Evolutionary conservation across 2,888 invertebrate species (phyloP), one percentile per base, ranked within the genome.

Genomic region (Aspidiotus rigidus): DNA sequence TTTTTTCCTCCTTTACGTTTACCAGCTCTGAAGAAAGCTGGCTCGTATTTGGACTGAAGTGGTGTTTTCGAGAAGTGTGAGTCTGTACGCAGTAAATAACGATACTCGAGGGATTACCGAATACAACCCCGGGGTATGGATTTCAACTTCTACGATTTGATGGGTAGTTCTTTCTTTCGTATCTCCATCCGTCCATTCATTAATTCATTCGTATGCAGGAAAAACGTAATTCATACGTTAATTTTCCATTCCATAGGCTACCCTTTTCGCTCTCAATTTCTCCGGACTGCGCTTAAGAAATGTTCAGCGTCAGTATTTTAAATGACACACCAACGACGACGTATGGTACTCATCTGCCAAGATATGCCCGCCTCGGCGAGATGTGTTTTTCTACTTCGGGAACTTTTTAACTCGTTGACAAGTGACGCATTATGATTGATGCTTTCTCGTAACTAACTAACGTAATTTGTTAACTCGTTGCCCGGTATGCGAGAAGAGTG

Each of bases 341-440:
- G 66, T 66, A 66, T 66, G 66, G 66, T 57, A 66, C 66, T 66
- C 66, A 42, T 66, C 66, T 57, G 53, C 63, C 49, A 63, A 63
- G 49, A 66, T 39, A 28, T 2, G 41, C 49, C 44, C 59, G 49
- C 66, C 57, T 16, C 41, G 57, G 57, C 44, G 57, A 41, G 44
- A 42, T 42, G 49, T 49, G 57, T 66, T 66, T 64, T 64, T 40
- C 42, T 44, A 56, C 17, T 16, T 41, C 59, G 28, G 28, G 28
- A 17, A 28, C 28, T 57, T 64, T 64, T 17, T 13, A 53, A n/a
- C 57, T 44, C 44, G 66, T 57, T 66, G 66, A 66, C 66, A 66
- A 56, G 66, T 66, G 66, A 66, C 66, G 57, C 59, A 66, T 66
- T 66, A 66, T 66, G 66, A 66, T 66, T 66, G 66, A 66, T 66